Base-by-base conservation (phyloP, 2,113 vertebrate genomes). In the Corythornis cristatus region DNA sequence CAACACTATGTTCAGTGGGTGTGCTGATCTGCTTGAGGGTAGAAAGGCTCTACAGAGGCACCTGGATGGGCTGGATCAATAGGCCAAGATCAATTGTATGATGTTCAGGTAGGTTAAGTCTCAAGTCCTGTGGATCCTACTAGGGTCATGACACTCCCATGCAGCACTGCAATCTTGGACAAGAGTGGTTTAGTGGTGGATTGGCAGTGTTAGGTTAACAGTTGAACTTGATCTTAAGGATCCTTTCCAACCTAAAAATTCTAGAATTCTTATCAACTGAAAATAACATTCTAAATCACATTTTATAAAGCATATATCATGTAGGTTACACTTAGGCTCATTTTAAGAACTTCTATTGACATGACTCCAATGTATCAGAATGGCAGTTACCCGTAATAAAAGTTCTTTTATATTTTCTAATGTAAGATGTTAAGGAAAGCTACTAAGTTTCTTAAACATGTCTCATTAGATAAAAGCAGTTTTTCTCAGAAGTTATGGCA, bases 201-300 rank as follows among this genome's bases (percentile, higher is more conserved):
- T 60, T 65, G 23, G 14, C 9, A 77, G 8, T 29, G 1, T 21
- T 35, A 33, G 16, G 9, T 72, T 72, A 46, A 40, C 0, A 0
- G 19, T 15, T 67, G 9, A 8, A 45, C 7, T 56, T 6, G 3
- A 23, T 31, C 15, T 25, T 29, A 37, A 31, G 6, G 13, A 20
- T 48, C 15, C 75, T 76, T 78, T 53, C 14, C 40, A 74, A 40
- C 5, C 11, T 28, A 25, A 77, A 65, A 2, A 13, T 16, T 62
- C 25, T 65, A 8, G 22, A 9, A 73, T 77, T 56, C 70, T 51
- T 6, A 45, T 56, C 71, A 35, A 74, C 35, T n/a, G 51, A 90
- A 96, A 96, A 96, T 58, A 93, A 6, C 68, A 43, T 78, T 89
- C 79, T 74, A 95, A 85, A 57, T 57, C 33, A 73, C 26, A n/a